Evolutionary conservation across 2,888 invertebrate species (phyloP).

Genomic region (Encarsia formosa): DNA sequence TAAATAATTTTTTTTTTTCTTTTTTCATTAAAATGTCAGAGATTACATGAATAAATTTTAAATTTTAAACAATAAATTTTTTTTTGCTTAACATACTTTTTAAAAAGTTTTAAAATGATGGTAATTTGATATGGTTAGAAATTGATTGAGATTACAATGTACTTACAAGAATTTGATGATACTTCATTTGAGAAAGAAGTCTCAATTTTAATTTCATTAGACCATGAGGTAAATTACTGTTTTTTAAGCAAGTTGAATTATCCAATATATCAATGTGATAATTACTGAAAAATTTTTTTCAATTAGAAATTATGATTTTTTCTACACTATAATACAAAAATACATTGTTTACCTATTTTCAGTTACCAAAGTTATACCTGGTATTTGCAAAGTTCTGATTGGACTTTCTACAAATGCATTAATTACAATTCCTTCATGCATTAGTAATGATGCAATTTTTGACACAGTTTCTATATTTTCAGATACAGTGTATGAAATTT

Average conservation of each 20-base stretch:
- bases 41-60: no score
- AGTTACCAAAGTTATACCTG: slow-evolving; percentile 30
- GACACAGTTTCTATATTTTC: slow-evolving; percentile 6
- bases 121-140: no score
- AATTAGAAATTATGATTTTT: background rate
- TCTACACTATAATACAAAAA: background rate
- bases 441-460: slow-evolving; percentile 1
- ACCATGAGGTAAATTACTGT: slow-evolving; percentile 45
- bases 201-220: slow-evolving; percentile 51
- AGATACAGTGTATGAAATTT: background rate
- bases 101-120: background rate
- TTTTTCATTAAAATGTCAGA: no score
- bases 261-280: slow-evolving; percentile 53
- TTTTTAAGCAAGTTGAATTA: slow-evolving; percentile 46
- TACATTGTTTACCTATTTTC: slow-evolving; percentile 16
- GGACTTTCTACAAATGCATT: slow-evolving; percentile 37
- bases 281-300: slow-evolving; percentile 34
- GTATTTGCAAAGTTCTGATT: slow-evolving; percentile 26
- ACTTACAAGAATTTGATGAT: slow-evolving; percentile 31
- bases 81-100: background rate
- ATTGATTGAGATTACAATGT: background rate
- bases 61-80: no score
- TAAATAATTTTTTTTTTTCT: no score
- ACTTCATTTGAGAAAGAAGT: slow-evolving; percentile 45
- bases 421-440: background rate